These are phyloP conservation scores for Calliphora vicina DNA, from an alignment of 1,140 invertebrate species.

Conservation along the genomic window DNA sequence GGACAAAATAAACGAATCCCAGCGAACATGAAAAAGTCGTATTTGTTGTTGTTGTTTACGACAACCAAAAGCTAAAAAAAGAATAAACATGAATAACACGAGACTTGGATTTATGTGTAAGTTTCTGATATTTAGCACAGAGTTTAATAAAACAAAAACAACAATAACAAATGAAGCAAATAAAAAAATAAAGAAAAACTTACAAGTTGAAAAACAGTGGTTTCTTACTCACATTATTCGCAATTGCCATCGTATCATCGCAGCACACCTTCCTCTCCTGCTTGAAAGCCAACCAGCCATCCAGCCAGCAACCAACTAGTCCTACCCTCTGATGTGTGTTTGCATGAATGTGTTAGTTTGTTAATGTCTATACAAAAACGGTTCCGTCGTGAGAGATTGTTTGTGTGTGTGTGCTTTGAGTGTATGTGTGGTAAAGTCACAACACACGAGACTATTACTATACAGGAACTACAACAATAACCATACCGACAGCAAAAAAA, in stretches of 20 bases:
- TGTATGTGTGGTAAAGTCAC: background rate
- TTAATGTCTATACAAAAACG: conserved; percentile 35
- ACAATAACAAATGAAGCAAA: background rate
- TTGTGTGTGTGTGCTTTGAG: background rate
- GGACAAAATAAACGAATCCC: conserved; percentile 11
- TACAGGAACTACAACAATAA: conserved; percentile 21
- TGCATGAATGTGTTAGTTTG: background rate
- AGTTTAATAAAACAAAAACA: background rate
- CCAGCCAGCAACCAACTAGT: no score
- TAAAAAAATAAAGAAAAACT: no score
- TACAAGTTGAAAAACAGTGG: background rate
- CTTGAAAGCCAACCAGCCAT: background rate
- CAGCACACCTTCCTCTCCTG: background rate
- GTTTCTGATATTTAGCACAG: background rate
- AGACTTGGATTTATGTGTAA: background rate
- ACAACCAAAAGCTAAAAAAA: background rate
- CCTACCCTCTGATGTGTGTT: background rate
- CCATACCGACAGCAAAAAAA: conserved; percentile 1
- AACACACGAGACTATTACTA: conserved; percentile 9
- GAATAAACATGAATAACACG: background rate
- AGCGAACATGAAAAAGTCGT: background rate
- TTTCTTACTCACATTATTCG: background rate
- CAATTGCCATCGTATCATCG: background rate
- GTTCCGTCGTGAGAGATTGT: background rate
- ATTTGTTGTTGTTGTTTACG: conserved; percentile 41